Percentiles rank a stretch among this genome's conserved stretches.
Evolutionary conservation across 1,140 invertebrate species (phyloP).

Genomic region (Grapholita molesta): DNA sequence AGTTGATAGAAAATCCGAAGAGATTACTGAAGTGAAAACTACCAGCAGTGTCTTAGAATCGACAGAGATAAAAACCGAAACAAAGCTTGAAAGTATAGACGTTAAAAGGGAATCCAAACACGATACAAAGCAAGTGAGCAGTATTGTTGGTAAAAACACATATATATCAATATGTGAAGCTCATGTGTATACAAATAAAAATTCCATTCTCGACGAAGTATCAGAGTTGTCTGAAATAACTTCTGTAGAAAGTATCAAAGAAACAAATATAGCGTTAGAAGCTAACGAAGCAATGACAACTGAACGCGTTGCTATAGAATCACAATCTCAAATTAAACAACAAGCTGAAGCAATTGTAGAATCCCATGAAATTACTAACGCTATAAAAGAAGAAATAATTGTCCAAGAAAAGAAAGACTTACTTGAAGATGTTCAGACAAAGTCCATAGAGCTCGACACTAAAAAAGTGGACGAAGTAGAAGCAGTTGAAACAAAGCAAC

Average conservation of each 20-base stretch:
- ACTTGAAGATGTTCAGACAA: constrained; percentile 16
- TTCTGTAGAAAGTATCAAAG: constrained; percentile 28
- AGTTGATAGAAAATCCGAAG: constrained; percentile 33
- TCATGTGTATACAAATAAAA: constrained; percentile 63
- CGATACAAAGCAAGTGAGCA: constrained; percentile 20
- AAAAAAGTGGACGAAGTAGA: constrained; percentile 29
- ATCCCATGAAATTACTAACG: constrained; percentile 10
- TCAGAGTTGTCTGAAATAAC: constrained; percentile 36
- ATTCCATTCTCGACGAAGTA: constrained; percentile 49
- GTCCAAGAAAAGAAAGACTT: constrained; percentile 22
- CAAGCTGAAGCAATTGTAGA: constrained; percentile 38
- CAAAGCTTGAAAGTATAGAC: constrained; percentile 18
- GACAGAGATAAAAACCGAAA: constrained; percentile 22
- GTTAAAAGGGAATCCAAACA: constrained; percentile 28
- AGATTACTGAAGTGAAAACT: constrained; percentile 12
- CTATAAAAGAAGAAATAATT: background rate
- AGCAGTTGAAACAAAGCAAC: constrained; percentile 8
- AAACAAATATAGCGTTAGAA: constrained; percentile 28
- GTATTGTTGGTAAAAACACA: constrained; percentile 38
- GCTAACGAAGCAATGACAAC: constrained; percentile 25
- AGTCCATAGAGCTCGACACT: constrained; percentile 24
- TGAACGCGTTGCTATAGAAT: constrained; percentile 30
- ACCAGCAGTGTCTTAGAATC: constrained; percentile 21
- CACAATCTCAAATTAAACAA: constrained; percentile 22
- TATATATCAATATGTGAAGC: constrained; percentile 65